Percentiles rank a stretch among this genome's conserved stretches.
These are phyloP conservation scores for Oryzias melastigma DNA, from an alignment of 2,113 vertebrate genomes.

Conservation along the genomic window DNA sequence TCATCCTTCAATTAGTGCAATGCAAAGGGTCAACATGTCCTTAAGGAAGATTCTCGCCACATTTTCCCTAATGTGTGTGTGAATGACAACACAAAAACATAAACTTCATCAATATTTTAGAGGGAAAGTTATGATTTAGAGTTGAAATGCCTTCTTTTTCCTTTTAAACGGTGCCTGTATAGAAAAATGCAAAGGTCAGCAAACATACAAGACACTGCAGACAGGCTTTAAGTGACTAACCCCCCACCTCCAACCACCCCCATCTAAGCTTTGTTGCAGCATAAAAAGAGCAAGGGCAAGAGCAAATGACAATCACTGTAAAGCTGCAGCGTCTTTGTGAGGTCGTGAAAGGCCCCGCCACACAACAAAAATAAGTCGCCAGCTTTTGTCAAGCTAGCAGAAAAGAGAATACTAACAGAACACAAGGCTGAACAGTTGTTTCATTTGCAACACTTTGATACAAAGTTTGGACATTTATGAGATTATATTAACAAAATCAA, in stretches of 20 bases:
- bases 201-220: constrained; percentile 22
- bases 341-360: constrained; percentile 24
- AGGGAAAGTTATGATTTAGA: background rate
- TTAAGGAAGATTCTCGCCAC: too few relatives aligned
- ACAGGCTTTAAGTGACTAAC: constrained; percentile 37
- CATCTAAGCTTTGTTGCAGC: constrained; percentile 5
- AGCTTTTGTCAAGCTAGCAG: background rate
- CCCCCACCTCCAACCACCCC: background rate
- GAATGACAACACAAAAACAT: too few relatives aligned
- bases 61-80: too few relatives aligned
- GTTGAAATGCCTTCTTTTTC: background rate
- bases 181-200: constrained; percentile 38
- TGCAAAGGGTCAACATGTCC: too few relatives aligned
- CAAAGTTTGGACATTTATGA: background rate
- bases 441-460: background rate
- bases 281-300: constrained; percentile 43
- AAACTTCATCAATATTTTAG: too few relatives aligned
- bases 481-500: background rate
- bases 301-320: constrained; percentile 20
- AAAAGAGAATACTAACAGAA: background rate
- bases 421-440: too few relatives aligned
- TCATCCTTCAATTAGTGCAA: background rate
- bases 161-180: constrained; percentile 15
- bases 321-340: constrained; percentile 38
- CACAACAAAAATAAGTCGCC: constrained; percentile 5